Base-by-base conservation (phyloP, 2,113 vertebrate species). In the Heterotis niloticus region DNA sequence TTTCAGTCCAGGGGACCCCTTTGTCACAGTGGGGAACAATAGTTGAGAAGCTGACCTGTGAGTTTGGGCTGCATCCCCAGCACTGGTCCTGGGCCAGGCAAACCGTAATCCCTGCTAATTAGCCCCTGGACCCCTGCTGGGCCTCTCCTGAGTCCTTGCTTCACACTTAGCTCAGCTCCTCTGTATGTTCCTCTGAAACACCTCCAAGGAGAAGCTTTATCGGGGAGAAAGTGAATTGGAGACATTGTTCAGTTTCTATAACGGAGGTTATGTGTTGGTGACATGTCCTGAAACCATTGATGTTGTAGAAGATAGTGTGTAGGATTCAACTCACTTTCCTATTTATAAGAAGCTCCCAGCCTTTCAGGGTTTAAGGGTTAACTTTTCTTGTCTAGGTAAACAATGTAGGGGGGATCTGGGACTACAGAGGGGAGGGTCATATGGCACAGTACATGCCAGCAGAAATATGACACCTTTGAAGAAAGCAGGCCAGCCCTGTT, bases 71-170 rank as follows among this genome's bases (percentile, higher is more conserved):
- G 84, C 81, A 82, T 83, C 84, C 83, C 82, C 79, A 78, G 78
- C 73, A 85, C 84, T 88, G 88, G 83, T 84, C 72, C 62, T 70
- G 10, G 85, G 85, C 88, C 90, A 91, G 86, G 79, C 66, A 69
- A 84, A 80, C 85, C 82, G 82, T 90, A 91, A 92, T 90, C 88
- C 87, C 76, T 80, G 82, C 86, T 91, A 91, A 92, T 92, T 89
- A 88, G 84, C 90, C 87, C 88, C 86, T 79, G 84, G 85, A 85
- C 85, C 86, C 84, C 70, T 84, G 85, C 89, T 78, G 83, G 77
- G 81, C 79, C 86, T 78, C 82, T 84, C 81, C 83, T 74, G 84
- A 86, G 81, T 75, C 81, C 81, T 82, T 24, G 80, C 80, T 82
- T 85, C 79, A 84, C 79, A 82, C 85, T 85, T 85, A 62, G 80